Percentiles rank a stretch among this genome's conserved stretches.
phyloP scores from a whole-genome alignment of 2,797 vertebrate species.

The Columba guinea region DNA sequence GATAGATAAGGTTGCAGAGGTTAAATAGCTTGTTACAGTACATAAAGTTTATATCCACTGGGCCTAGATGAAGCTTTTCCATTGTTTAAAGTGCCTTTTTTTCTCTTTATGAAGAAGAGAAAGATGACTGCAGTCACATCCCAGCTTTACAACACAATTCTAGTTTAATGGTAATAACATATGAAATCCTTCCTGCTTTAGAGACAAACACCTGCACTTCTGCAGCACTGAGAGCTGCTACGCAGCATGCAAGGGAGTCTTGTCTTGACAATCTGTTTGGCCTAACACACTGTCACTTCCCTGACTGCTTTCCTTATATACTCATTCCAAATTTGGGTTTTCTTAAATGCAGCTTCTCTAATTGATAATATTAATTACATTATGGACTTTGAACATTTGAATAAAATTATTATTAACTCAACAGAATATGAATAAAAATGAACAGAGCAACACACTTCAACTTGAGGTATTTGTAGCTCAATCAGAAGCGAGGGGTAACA shows the following conservation, averaged over 20 bases:
- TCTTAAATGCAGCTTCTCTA: neutral
- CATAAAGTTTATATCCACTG: constrained; percentile 70
- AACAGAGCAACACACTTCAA: neutral
- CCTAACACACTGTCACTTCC: neutral
- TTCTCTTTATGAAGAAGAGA: neutral
- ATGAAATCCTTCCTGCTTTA: neutral
- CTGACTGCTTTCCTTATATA: neutral
- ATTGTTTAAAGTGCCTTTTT: neutral
- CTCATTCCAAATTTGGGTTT: neutral
- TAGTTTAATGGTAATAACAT: neutral
- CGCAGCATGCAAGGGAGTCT: neutral
- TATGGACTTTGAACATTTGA: neutral
- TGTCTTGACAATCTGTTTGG: neutral
- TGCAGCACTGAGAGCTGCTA: neutral
- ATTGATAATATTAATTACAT: neutral
- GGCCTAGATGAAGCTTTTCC: constrained; percentile 21
- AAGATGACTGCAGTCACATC: constrained; percentile 1
- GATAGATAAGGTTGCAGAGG: constrained; percentile 50
- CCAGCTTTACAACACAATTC: neutral
- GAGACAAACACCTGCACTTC: neutral
- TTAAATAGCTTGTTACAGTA: constrained; percentile 65
- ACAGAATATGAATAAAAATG: neutral
- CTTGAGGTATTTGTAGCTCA: neutral
- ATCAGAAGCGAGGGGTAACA: neutral
- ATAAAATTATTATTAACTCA: neutral